Conservation (phyloP, 2,113 vertebrate species). For the Ginglymostoma cirratum region DNA sequence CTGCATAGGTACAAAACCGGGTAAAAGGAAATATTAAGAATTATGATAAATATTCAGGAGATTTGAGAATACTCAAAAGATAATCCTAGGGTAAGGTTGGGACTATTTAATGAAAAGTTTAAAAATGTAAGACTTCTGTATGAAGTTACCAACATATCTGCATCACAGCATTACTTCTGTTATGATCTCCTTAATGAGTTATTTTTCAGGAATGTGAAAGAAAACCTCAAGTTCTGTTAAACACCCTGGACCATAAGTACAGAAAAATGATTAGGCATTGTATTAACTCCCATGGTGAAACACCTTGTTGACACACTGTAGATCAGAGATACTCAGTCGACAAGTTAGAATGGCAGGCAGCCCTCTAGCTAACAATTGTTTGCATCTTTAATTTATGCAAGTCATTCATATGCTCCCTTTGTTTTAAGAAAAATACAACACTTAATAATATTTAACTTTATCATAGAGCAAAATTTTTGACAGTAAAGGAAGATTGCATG, state of each 20-base stretch:
- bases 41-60: too few species aligned
- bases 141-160: background rate
- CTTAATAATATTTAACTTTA: slow-evolving; percentile 39
- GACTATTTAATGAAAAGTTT: background rate
- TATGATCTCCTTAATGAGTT: background rate
- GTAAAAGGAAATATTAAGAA: too few species aligned
- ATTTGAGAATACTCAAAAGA: background rate
- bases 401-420: background rate
- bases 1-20: too few species aligned
- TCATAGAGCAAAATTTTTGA: slow-evolving; percentile 72
- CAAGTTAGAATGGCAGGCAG: background rate
- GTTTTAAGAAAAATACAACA: background rate
- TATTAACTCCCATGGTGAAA: background rate
- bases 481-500: slow-evolving; percentile 87
- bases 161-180: background rate
- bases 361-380: background rate
- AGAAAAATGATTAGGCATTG: background rate
- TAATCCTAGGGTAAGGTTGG: background rate
- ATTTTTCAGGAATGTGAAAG: background rate
- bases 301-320: background rate
- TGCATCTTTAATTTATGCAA: background rate
- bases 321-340: background rate
- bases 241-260: background rate
- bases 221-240: background rate
- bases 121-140: background rate